These are phyloP conservation scores for Ptychobarbus kaznakovi DNA, from an alignment of 2,797 vertebrate genomes.

Conservation along the genomic window DNA sequence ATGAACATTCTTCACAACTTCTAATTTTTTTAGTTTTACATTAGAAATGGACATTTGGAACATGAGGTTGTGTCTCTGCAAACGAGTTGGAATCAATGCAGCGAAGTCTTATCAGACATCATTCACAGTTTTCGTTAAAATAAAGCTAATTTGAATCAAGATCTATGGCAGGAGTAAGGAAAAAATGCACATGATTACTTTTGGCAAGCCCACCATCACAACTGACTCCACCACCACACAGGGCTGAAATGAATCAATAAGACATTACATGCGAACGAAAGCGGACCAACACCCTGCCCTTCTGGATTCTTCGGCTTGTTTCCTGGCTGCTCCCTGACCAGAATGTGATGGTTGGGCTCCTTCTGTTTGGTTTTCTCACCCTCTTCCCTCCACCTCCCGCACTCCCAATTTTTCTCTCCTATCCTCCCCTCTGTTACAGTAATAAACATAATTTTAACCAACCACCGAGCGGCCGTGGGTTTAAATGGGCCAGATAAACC, in stretches of 20 bases:
- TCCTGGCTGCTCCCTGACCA: conserved; percentile 41
- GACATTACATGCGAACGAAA: conserved; percentile 45
- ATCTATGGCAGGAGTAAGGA: conserved; percentile 21
- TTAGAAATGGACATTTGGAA: background rate
- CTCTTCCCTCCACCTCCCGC: conserved; percentile 20
- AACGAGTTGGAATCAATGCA: background rate
- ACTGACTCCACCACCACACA: conserved; percentile 25
- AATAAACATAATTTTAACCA: conserved; percentile 43
- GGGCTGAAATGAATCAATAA: conserved; percentile 56
- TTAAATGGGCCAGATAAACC: conserved; percentile 22
- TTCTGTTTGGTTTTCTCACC: conserved; percentile 63
- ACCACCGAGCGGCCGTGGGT: background rate
- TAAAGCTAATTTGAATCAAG: conserved; percentile 35
- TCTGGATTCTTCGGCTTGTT: conserved; percentile 36
- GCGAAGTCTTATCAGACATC: conserved; percentile 9
- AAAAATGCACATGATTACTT: conserved; percentile 45
- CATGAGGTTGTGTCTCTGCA: background rate
- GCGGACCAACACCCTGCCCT: conserved; percentile 42
- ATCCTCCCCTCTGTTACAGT: conserved; percentile 37
- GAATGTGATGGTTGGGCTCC: conserved; percentile 67
- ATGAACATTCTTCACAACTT: background rate
- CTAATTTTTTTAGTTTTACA: background rate
- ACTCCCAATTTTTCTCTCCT: conserved; percentile 16
- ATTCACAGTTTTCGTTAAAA: conserved; percentile 8
- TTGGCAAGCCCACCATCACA: conserved; percentile 54